Base-by-base conservation (phyloP, 2,888 invertebrate genomes). In the Prosopocoilus inquinatus region DNA sequence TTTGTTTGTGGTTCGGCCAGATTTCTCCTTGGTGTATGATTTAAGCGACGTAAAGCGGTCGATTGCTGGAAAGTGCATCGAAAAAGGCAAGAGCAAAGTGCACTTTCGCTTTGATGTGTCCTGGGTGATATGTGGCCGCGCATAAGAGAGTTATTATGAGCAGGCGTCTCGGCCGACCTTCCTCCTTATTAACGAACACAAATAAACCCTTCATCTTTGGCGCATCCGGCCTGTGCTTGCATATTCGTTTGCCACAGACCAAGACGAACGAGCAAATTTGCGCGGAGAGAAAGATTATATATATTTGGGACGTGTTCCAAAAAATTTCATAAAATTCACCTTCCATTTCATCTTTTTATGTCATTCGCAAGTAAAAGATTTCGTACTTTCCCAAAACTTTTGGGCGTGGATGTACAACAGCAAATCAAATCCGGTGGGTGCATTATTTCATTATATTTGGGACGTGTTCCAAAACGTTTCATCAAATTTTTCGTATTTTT, bases 141-240 rank as follows among this genome's bases (percentile, higher is more conserved):
- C 57, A 61, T 59, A 61, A 60, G 58, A 61, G 60, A 65, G 63
- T 65, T 65, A 64, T 65, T 65, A 65, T 60, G 58, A 58, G 57
- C 62, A 60, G 60, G 64, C 64, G 64, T 63, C 61, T 60, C 58
- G 51, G 58, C 48, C 64, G 62, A 57, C 61, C 62, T 61, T 60
- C 62, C 61, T 62, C 60, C 61, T 64, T 64, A 64, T 65, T 64
- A 65, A 54, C 58, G 50, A 59, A 62, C 64, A 62, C 64, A 65
- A 63, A 65, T 65, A 65, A 60, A 65, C 61, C 58, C 52, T 58
- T 63, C 62, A 63, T 61, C 58, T 63, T 59, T 55, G 56, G 64
- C 60, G 59, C 60, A 65, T 65, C 65, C 65, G 65, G 64, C 58
- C 57, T 44, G 47, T 44, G 50, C 47, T 35, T 35, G 38, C 48